Percentiles rank a stretch among this genome's conserved stretches.
These are phyloP conservation scores for Neogale vison DNA, from an alignment of 2,113 vertebrate species.

Conservation along the genomic window DNA sequence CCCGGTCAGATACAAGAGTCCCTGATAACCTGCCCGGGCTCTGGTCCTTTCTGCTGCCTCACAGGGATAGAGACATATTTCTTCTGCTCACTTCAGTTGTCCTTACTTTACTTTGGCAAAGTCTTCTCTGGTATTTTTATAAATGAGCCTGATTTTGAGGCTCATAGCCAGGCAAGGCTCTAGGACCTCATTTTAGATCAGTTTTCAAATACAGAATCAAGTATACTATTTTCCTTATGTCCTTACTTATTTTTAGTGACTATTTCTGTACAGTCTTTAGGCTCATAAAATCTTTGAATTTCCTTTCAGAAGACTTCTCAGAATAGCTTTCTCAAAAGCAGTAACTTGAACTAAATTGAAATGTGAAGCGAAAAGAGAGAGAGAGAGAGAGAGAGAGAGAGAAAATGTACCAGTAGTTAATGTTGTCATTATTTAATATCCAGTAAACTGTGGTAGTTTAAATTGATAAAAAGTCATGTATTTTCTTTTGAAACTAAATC, in stretches of 20 bases:
- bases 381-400: neutral
- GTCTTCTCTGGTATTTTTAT: neutral
- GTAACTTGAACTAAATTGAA: neutral
- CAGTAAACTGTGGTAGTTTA: neutral
- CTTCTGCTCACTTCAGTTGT: neutral
- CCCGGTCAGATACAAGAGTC: neutral
- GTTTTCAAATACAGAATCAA: neutral
- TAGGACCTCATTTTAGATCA: conserved; percentile 10
- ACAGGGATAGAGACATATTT: neutral
- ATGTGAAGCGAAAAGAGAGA: neutral
- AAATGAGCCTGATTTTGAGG: neutral
- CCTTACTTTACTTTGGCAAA: neutral
- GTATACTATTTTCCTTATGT: neutral
- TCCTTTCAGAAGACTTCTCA: neutral
- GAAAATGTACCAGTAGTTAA: neutral
- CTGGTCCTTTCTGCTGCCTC: neutral
- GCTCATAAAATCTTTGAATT: conserved; percentile 22
- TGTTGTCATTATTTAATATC: neutral
- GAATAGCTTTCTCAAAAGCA: neutral
- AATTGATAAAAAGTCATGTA: neutral
- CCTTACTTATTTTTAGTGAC: conserved; percentile 8
- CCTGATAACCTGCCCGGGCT: too few relatives aligned
- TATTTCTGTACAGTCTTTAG: conserved; percentile 6
- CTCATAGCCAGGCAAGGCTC: neutral
- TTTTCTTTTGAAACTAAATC: conserved; percentile 39